Percentiles rank a stretch among this genome's conserved stretches.
Conservation (phyloP, 2,113 vertebrate species). For the Mirza zaza region DNA sequence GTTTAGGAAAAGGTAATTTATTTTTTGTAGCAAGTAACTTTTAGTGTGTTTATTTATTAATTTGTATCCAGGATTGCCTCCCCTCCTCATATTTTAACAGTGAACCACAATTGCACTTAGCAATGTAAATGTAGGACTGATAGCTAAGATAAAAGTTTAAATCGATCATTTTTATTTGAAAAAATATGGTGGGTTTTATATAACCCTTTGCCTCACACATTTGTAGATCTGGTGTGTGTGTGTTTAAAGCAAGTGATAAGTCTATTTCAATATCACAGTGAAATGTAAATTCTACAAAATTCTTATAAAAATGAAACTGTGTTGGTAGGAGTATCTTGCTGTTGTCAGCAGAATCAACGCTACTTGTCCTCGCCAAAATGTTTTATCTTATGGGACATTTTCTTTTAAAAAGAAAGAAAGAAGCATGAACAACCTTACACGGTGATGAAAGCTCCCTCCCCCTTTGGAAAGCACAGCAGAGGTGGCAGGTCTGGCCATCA, state of each 20-base stretch:
- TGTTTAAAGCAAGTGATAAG: neutral
- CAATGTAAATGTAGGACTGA: neutral
- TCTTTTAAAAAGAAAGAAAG: neutral
- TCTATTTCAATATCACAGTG: neutral
- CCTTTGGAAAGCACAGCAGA: constrained; percentile 46
- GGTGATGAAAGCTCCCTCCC: neutral
- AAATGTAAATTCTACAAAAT: constrained; percentile 34
- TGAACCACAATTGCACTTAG: neutral
- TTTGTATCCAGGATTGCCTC: neutral
- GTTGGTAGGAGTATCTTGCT: neutral
- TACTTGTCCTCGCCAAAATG: constrained; percentile 4
- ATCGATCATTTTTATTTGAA: neutral
- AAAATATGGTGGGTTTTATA: constrained; percentile 11
- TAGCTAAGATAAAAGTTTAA: neutral
- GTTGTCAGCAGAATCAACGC: constrained; percentile 15
- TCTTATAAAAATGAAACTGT: constrained; percentile 49
- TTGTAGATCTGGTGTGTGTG: neutral
- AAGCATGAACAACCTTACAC: constrained; percentile 21
- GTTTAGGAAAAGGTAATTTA: neutral
- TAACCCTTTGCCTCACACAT: neutral
- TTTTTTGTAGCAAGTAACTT: neutral
- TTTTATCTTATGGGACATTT: constrained; percentile 47
- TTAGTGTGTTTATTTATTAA: neutral
- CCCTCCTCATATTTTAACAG: neutral
- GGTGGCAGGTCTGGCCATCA: constrained; percentile 60